Evolutionary conservation across 2,797 vertebrate species (phyloP).

Genomic region (Crenichthys baileyi): DNA sequence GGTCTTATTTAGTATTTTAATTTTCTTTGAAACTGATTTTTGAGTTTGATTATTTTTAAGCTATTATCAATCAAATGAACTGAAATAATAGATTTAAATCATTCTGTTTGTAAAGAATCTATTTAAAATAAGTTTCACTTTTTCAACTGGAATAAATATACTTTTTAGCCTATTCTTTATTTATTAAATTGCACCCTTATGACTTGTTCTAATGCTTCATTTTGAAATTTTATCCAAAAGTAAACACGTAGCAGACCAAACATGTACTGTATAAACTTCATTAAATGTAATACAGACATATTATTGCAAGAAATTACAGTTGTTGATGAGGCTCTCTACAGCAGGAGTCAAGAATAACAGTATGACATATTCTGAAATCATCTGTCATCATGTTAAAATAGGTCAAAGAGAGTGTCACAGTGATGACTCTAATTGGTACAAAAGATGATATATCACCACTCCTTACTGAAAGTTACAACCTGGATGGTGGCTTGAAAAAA

Average conservation of each 20-base stretch:
- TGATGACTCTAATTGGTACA: conserved; percentile 27
- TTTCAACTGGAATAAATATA: neutral
- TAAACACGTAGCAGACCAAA: neutral
- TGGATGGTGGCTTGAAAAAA: conserved; percentile 30
- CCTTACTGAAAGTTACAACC: conserved; percentile 25
- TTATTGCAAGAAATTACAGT: neutral
- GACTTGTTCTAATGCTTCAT: neutral
- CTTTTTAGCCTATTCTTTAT: neutral
- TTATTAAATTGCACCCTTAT: neutral
- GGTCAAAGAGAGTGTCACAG: conserved; percentile 36
- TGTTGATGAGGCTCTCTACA: neutral
- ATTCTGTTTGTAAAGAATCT: too few species aligned
- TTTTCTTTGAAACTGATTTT: too few species aligned
- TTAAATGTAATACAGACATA: neutral
- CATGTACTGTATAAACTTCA: neutral
- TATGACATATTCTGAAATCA: conserved; percentile 20
- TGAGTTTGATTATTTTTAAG: neutral
- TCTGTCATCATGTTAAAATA: conserved; percentile 14
- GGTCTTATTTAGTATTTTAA: too few species aligned
- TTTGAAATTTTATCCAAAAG: conserved; percentile 4
- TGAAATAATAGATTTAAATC: neutral
- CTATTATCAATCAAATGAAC: neutral
- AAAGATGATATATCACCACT: conserved; percentile 21
- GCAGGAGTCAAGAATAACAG: conserved; percentile 10
- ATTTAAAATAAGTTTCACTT: neutral